These are phyloP conservation scores for Melanerpes aurifrons DNA, from an alignment of 2,113 vertebrate species.

Conservation along the genomic window DNA sequence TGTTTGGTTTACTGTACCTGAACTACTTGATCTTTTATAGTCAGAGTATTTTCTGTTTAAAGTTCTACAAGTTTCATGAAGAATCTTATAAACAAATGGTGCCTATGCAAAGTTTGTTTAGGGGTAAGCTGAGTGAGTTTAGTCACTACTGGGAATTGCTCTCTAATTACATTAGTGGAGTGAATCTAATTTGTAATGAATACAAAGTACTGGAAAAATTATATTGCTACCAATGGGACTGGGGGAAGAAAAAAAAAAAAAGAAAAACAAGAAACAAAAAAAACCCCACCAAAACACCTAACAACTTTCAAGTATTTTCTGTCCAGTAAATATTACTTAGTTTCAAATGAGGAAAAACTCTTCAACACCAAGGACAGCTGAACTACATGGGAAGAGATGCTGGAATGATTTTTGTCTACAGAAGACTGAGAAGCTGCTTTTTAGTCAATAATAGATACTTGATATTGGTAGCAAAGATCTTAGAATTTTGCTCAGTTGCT, in stretches of 20 bases:
- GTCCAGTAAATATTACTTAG: background rate
- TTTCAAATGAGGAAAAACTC: background rate
- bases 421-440: background rate
- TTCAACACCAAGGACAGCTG: background rate
- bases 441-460: background rate
- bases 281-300: too few relatives aligned
- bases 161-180: background rate
- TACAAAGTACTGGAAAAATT: background rate
- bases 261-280: too few relatives aligned
- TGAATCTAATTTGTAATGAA: background rate
- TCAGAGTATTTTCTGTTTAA: background rate
- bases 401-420: background rate
- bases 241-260: too few relatives aligned
- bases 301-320: background rate
- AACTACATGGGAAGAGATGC: background rate
- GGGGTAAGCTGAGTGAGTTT: background rate
- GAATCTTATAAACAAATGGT: background rate
- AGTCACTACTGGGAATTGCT: rapidly evolving
- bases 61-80: background rate
- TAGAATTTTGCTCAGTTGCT: background rate
- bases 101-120: background rate
- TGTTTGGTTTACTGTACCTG: rapidly evolving
- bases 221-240: too few relatives aligned
- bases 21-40: background rate
- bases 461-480: background rate